phyloP scores from a whole-genome alignment of 1,140 invertebrate species.

The Sipha flava region DNA sequence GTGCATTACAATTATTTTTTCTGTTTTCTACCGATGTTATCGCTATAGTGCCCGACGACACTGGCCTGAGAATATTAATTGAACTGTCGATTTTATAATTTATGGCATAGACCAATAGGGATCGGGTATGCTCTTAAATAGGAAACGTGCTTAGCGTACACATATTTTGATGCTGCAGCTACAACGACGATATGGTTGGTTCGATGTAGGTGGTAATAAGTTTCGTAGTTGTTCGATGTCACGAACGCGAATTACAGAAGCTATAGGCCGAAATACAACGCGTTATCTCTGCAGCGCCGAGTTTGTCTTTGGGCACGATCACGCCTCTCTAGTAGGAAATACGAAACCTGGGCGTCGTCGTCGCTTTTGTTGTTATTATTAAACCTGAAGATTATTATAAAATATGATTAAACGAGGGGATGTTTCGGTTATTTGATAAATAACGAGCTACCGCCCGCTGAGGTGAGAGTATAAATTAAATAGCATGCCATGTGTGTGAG shows the following conservation, averaged over 20 bases:
- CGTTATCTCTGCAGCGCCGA: background rate
- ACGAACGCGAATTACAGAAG: background rate
- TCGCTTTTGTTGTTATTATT: slow-evolving; percentile 4
- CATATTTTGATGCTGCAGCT: too few relatives aligned
- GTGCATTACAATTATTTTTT: too few relatives aligned
- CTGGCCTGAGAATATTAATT: background rate
- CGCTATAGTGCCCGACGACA: background rate
- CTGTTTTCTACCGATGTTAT: too few relatives aligned
- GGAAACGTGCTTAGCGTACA: background rate
- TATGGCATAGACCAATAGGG: background rate
- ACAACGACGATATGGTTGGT: background rate
- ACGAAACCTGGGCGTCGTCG: slow-evolving; percentile 14
- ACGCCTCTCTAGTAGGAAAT: background rate
- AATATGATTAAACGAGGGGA: slow-evolving; percentile 30
- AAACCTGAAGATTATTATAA: slow-evolving; percentile 23
- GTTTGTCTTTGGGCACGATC: background rate
- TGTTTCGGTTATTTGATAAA: slow-evolving; percentile 28
- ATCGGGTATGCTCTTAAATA: background rate
- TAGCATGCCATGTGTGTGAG: background rate
- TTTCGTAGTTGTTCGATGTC: too few relatives aligned
- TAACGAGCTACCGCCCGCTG: slow-evolving; percentile 29
- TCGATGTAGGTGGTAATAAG: background rate
- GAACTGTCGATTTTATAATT: background rate
- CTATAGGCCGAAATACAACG: background rate
- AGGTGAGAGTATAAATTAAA: slow-evolving; percentile 30